A percentile compares a stretch with the other conserved stretches of the same genome.
phyloP scores from a whole-genome alignment of 2,797 vertebrate species.

The Anabas testudineus region DNA sequence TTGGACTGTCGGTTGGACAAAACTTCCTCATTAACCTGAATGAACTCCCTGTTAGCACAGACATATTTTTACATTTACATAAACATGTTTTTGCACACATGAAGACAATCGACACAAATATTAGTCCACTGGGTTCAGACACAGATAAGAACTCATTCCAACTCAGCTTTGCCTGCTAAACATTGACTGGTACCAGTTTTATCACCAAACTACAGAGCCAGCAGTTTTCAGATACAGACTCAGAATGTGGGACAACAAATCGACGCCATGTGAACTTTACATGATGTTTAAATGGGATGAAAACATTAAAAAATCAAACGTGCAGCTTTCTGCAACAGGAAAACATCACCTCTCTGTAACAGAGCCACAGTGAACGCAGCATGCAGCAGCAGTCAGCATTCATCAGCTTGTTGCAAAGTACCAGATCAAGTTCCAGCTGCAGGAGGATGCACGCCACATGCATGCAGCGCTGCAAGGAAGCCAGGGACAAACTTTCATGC shows the following conservation, averaged over 20 bases:
- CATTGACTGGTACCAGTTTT: not conserved
- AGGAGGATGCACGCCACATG: slow-evolving; percentile 28
- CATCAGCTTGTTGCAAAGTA: slow-evolving; percentile 30
- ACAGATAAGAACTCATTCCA: not conserved
- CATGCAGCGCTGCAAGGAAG: slow-evolving; percentile 22
- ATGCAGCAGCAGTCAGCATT: slow-evolving; percentile 55
- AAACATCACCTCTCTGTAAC: not conserved
- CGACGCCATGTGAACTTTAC: not conserved
- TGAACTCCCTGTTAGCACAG: too few species aligned
- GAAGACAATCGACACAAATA: too few species aligned
- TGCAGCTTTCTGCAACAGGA: slow-evolving; percentile 12
- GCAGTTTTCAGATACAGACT: not conserved
- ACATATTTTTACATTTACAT: not conserved
- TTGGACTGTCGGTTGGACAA: not conserved
- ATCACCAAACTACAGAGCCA: not conserved
- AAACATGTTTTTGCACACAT: too few species aligned
- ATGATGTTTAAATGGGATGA: not conserved
- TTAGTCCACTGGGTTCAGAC: not conserved
- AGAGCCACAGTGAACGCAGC: slow-evolving; percentile 35
- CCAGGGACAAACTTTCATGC: slow-evolving; percentile 57
- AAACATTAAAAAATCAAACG: not conserved
- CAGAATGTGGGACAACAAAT: not conserved
- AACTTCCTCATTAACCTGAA: not conserved
- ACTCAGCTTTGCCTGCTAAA: not conserved
- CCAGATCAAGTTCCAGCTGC: slow-evolving; percentile 61